Base-by-base conservation (phyloP, 2,113 vertebrate species). In the Laticauda laticaudata region DNA sequence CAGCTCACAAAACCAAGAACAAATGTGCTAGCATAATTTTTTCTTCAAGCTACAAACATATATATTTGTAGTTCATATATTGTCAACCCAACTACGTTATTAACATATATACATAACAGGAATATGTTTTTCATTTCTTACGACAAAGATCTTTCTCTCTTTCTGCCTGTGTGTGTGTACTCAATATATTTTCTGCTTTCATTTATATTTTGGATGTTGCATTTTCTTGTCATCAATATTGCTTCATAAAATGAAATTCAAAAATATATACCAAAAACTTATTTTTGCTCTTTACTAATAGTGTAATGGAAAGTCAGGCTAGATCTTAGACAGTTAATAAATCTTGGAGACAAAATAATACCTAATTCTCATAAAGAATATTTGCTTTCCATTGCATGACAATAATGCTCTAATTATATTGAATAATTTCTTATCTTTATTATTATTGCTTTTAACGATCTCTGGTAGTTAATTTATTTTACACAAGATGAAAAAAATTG, bases 381-480 rank as follows among this genome's bases (percentile, higher is more conserved):
- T 48, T 1, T 92, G 21, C 20, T 86, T 88, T 89, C 51, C 90
- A 0, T 87, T 92, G 94, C n/a, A 95, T 90, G 59, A 88, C 86
- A 96, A 59, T 43, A 91, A 90, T 54, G 85, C 95, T 95, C 34
- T 55, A 94, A 43, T 96, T 94, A 93, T n/a, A 94, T 0, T 75
- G 54, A 93, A 92, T 51, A 95, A 69, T 81, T 94, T 9, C 57
- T 34, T n/a, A 92, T n/a, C 8, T 87, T 69, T 87, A 95, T 96
- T 95, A 94, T 87, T 29, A 48, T 87, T 91, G 26, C 56, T 87
- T 59, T 87, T 61, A 95, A 91, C 87, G 93, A 48, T 94, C 64
- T 88, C 94, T 61, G 93, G 64, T 91, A 26, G 93, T 69, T 43
- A n/a, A 89, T 90, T 90, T 95, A 94, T 93, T 95, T 94, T 92